phyloP scores from a whole-genome alignment of 2,113 vertebrate genomes.

The Rynchops niger region DNA sequence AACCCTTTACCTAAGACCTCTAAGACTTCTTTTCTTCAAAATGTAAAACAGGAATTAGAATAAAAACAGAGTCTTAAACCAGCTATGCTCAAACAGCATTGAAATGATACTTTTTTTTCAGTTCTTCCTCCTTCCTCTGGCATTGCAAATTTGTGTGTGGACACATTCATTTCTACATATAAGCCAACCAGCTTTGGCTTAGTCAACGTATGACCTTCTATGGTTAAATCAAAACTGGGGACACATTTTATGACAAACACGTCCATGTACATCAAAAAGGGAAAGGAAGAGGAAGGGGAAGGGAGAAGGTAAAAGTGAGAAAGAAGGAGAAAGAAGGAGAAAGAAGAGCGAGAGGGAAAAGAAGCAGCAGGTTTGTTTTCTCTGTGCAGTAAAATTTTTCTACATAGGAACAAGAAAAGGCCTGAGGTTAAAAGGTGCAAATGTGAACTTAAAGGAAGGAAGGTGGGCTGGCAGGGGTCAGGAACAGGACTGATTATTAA shows the following conservation, averaged over 20 bases:
- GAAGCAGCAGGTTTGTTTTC: not conserved
- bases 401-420: not conserved
- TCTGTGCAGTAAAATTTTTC: not conserved
- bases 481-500: not conserved
- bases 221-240: not conserved
- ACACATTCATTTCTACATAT: not conserved
- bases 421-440: not conserved
- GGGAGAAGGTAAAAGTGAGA: not conserved
- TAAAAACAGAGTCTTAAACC: not conserved
- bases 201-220: not conserved
- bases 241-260: not conserved
- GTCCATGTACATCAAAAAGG: not conserved
- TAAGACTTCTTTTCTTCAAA: not conserved
- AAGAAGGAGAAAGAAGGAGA: not conserved
- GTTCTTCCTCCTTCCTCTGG: not conserved
- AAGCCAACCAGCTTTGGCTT: not conserved
- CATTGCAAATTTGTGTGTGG: not conserved
- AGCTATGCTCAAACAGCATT: not conserved
- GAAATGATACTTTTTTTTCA: not conserved
- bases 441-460: not conserved
- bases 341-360: not conserved
- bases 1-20: not conserved
- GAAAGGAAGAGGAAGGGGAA: not conserved
- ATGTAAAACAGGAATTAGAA: not conserved
- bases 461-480: not conserved